phyloP scores from a whole-genome alignment of 2,797 vertebrate species.

The Pristis pectinata region DNA sequence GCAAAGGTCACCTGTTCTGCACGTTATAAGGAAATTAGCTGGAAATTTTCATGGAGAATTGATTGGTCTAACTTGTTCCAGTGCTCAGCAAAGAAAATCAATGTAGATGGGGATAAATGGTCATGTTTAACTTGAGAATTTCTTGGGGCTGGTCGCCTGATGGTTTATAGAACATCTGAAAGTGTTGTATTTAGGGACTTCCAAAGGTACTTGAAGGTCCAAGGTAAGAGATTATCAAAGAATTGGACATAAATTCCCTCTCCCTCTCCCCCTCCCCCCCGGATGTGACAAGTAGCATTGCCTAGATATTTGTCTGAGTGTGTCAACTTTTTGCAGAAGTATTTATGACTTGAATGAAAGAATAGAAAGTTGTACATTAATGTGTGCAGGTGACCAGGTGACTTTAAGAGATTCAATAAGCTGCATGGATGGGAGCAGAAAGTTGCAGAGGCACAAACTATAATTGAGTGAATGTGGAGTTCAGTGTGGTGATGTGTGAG shows the following conservation, averaged over 20 bases:
- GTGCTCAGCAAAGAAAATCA: neutral
- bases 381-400: neutral
- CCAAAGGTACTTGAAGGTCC: neutral
- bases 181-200: neutral
- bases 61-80: too few relatives aligned
- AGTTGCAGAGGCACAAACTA: neutral
- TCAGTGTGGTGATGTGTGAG: neutral
- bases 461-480: neutral
- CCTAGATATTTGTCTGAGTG: neutral
- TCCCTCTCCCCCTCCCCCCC: too few relatives aligned
- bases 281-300: neutral
- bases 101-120: neutral
- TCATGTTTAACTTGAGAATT: neutral
- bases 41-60: neutral
- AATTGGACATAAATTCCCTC: neutral
- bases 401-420: neutral
- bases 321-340: neutral
- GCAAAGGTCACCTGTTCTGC: neutral
- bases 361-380: neutral
- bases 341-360: neutral
- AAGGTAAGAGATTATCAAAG: neutral
- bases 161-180: neutral
- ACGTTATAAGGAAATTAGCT: neutral
- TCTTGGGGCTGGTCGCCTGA: neutral
- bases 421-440: neutral